Evolutionary conservation across 2,797 vertebrate genomes (phyloP).

Genomic region (Oreochromis grahami): DNA sequence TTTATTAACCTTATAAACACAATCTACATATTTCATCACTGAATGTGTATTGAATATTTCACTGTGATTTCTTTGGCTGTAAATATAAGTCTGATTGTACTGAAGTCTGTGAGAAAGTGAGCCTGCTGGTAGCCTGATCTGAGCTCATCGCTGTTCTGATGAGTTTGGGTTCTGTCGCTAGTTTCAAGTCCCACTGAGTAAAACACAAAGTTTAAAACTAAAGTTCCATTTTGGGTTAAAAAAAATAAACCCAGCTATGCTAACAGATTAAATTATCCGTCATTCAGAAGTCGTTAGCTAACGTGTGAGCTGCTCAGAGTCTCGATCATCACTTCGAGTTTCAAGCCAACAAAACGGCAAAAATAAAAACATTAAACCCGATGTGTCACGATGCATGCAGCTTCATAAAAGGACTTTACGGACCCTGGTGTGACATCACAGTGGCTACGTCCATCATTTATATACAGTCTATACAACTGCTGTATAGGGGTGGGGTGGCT

Average conservation of each 20-base stretch:
- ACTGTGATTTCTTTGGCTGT: background rate
- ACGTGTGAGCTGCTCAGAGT: fast-evolving
- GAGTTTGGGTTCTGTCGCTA: background rate
- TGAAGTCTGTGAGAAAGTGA: background rate
- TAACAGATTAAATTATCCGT: background rate
- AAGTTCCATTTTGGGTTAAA: background rate
- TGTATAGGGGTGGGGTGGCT: no score
- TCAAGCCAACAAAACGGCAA: fast-evolving
- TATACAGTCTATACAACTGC: background rate
- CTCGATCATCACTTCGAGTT: fast-evolving
- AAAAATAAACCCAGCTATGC: fast-evolving
- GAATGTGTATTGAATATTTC: background rate
- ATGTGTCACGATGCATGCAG: background rate
- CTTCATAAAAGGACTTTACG: background rate
- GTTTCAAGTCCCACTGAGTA: fast-evolving
- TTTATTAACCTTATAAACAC: background rate
- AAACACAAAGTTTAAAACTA: background rate
- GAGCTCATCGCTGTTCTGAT: background rate
- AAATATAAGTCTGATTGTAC: background rate
- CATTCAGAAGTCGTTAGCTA: background rate
- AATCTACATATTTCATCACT: background rate
- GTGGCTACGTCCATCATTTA: background rate
- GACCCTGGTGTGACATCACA: background rate
- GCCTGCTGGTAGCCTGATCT: background rate
- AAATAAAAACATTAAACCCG: background rate